These are phyloP conservation scores for Smittia sp. DNA, from an alignment of 2,888 invertebrate genomes.

Conservation along the genomic window DNA sequence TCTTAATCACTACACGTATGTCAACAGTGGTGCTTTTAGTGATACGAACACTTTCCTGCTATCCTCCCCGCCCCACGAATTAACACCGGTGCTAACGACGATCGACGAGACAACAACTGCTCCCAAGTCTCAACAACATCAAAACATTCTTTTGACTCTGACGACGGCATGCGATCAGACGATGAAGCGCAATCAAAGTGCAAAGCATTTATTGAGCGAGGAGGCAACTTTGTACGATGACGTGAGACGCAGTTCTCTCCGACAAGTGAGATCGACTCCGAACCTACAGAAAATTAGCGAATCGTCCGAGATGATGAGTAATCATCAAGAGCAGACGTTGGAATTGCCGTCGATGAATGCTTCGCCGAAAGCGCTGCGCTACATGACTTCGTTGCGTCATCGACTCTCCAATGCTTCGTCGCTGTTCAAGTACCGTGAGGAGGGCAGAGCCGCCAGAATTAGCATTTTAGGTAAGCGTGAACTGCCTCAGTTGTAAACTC, in stretches of 20 bases:
- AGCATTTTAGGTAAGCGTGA: slow-evolving; percentile 55
- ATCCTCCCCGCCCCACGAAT: slow-evolving; percentile 33
- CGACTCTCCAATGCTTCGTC: slow-evolving; percentile 82
- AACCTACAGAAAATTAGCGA: slow-evolving; percentile 49
- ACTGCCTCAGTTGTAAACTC: too few species aligned
- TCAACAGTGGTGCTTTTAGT: slow-evolving; percentile 22
- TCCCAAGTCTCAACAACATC: slow-evolving; percentile 43
- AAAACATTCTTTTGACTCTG: slow-evolving; percentile 51
- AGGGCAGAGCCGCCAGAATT: slow-evolving; percentile 84
- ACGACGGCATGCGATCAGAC: slow-evolving; percentile 49
- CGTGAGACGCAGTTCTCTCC: slow-evolving; percentile 23
- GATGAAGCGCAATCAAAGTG: slow-evolving; percentile 53
- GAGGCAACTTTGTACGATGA: slow-evolving; percentile 45
- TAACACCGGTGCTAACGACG: slow-evolving; percentile 17
- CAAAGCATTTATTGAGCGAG: slow-evolving; percentile 50
- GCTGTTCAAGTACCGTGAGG: slow-evolving; percentile 80
- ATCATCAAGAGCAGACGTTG: slow-evolving; percentile 33
- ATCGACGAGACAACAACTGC: neutral
- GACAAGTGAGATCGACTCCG: slow-evolving; percentile 49
- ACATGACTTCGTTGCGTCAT: slow-evolving; percentile 71
- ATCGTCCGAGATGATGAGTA: slow-evolving; percentile 43
- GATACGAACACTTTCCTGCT: slow-evolving; percentile 35
- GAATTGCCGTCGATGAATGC: slow-evolving; percentile 49
- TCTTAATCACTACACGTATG: slow-evolving; percentile 41
- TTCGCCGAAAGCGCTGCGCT: slow-evolving; percentile 53